Conservation (phyloP, 2,113 vertebrate genomes). For the Rhipidura dahli region DNA sequence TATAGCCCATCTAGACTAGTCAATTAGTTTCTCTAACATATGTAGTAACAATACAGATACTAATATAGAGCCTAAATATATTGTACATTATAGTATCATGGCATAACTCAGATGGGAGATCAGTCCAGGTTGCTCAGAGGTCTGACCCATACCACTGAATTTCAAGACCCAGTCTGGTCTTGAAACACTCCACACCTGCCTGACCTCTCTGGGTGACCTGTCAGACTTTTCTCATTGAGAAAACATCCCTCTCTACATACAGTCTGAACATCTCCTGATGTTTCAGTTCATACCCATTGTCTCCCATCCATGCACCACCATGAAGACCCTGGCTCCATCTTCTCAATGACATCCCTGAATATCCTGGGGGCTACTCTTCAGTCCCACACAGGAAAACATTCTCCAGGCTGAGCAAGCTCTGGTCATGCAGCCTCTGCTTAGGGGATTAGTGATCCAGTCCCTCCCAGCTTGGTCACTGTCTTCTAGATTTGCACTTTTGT, state of each 20-base stretch:
- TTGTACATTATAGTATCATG: background rate
- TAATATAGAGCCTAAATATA: background rate
- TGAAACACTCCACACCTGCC: background rate
- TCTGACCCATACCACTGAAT: too few species aligned
- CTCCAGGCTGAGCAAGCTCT: background rate
- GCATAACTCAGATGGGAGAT: background rate
- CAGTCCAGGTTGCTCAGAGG: background rate
- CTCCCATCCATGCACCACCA: background rate
- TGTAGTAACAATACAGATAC: background rate
- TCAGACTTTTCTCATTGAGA: background rate
- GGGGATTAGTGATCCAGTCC: background rate
- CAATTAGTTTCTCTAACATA: background rate
- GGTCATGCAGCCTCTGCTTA: background rate
- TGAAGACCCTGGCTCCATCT: background rate
- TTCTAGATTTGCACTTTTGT: background rate
- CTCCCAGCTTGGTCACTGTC: background rate
- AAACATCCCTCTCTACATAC: background rate
- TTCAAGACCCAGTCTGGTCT: background rate
- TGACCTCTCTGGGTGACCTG: background rate
- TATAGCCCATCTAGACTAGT: background rate
- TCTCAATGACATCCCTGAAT: rapidly evolving
- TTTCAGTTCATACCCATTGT: background rate
- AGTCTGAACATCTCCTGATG: background rate
- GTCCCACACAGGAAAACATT: background rate
- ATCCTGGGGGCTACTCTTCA: background rate